A percentile compares a stretch with the other conserved stretches of the same genome.
phyloP scores from a whole-genome alignment of 1,140 invertebrate species.

The Lucilia sericata region DNA sequence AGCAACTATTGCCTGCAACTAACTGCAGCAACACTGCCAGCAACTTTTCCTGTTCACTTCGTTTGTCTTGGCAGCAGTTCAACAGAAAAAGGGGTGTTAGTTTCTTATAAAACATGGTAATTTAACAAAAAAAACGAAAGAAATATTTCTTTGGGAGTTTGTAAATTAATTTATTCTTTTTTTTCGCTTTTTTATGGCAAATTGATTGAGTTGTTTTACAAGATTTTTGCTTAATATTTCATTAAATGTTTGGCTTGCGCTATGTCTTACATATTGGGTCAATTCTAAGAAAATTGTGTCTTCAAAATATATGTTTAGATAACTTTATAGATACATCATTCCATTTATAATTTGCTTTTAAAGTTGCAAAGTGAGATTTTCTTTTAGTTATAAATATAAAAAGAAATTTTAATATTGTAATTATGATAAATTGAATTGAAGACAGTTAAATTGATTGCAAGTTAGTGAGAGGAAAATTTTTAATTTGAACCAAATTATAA shows the following conservation, averaged over 20 bases:
- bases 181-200: not conserved
- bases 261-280: not conserved
- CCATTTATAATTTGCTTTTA: not conserved
- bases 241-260: conserved; percentile 12
- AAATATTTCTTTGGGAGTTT: not conserved
- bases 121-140: not conserved
- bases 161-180: not conserved
- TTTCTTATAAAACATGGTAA: not conserved
- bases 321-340: too few species aligned
- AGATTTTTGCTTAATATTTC: conserved; percentile 15
- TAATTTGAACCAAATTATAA: too few species aligned
- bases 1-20: not conserved
- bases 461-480: not conserved
- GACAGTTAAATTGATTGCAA: not conserved
- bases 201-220: conserved; percentile 37
- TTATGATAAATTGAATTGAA: conserved; percentile 1
- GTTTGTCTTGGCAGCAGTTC: not conserved
- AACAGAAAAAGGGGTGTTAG: conserved; percentile 11
- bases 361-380: not conserved
- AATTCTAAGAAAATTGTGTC: not conserved
- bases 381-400: too few species aligned
- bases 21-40: too few species aligned
- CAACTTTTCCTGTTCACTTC: not conserved
- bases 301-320: not conserved
- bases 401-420: conserved; percentile 1